phyloP scores from a whole-genome alignment of 2,797 vertebrate species.

The Chelon auratus region DNA sequence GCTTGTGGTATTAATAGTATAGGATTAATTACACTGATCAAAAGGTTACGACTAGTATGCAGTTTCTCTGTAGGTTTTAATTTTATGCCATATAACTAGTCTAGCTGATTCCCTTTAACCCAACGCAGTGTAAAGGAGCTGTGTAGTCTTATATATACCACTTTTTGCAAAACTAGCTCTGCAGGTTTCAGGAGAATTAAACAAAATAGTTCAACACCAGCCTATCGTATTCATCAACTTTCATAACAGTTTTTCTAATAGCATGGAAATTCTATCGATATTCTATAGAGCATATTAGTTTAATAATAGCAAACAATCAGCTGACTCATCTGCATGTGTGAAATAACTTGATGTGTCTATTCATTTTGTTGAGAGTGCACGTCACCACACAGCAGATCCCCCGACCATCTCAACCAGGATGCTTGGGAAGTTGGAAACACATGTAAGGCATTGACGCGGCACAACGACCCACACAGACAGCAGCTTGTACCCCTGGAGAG shows the following conservation, averaged over 20 bases:
- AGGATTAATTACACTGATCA: neutral
- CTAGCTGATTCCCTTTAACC: neutral
- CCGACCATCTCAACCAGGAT: slow-evolving; percentile 35
- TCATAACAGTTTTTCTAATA: too few relatives aligned
- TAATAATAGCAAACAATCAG: neutral
- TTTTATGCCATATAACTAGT: neutral
- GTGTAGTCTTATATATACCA: neutral
- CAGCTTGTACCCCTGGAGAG: slow-evolving; percentile 34
- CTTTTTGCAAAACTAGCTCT: too few relatives aligned
- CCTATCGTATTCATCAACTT: too few relatives aligned
- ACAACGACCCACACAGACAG: slow-evolving; percentile 38
- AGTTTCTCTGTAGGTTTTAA: neutral
- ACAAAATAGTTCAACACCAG: too few relatives aligned
- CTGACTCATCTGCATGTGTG: neutral
- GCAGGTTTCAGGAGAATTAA: too few relatives aligned
- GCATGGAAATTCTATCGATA: neutral
- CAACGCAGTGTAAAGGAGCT: neutral
- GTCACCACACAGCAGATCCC: slow-evolving; percentile 19
- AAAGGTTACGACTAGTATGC: neutral
- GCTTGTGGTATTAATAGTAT: neutral
- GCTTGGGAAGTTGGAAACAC: slow-evolving; percentile 58
- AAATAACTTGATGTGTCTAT: neutral
- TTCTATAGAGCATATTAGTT: neutral
- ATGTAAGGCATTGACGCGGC: slow-evolving; percentile 28
- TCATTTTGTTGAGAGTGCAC: neutral